Base-by-base conservation (phyloP, 1,140 invertebrate genomes). In the Camponotus floridanus region DNA sequence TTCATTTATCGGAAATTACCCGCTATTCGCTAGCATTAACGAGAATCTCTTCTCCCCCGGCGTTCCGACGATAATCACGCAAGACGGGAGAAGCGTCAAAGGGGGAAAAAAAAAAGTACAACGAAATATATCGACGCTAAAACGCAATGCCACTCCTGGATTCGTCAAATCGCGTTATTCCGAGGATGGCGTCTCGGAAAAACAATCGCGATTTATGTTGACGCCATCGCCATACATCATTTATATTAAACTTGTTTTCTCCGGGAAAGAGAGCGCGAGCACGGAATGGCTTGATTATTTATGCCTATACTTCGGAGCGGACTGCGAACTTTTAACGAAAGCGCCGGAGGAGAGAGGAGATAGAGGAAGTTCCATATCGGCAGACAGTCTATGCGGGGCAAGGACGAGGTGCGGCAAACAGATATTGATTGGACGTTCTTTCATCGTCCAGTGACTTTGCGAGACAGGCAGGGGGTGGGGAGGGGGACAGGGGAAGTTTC, bases 361-460 rank as follows among this genome's bases (percentile, higher is more conserved):
- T 71, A 59, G 67, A 73, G 8, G 70, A 81, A 73, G 79, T 39
- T 81, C 70, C 61, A 73, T 83, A 83, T 83, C 26, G 39, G 55
- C 26, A 26, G 18, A 61, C 26, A 39, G 51, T 71, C 55, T 51
- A 39, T 42, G 65, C 21, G 55, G 4, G 65, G 59, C 51, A 31
- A 73, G 67, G 55, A 73, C 67, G 57, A 51, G 48, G 67, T n/a
- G 21, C 33, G 78, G 67, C 55, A 57, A 86, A 65, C 76, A 76
- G 73, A 11, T 79, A 81, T 86, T 85, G 87, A 81, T 86, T 80
- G 87, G 45, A 71, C 61, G 83, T 67, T 85, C 64, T 39, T 87
- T 84, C 48, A 51, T 51, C 79, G 85, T 86, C 51, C 59, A 76
- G 73, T 65, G 70, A 48, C 67, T 71, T n/a, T 67, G 48, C 48